Percentiles rank a stretch among this genome's conserved stretches.
These are phyloP conservation scores for Callorhinus ursinus DNA, from an alignment of 2,113 vertebrate species.

Conservation along the genomic window DNA sequence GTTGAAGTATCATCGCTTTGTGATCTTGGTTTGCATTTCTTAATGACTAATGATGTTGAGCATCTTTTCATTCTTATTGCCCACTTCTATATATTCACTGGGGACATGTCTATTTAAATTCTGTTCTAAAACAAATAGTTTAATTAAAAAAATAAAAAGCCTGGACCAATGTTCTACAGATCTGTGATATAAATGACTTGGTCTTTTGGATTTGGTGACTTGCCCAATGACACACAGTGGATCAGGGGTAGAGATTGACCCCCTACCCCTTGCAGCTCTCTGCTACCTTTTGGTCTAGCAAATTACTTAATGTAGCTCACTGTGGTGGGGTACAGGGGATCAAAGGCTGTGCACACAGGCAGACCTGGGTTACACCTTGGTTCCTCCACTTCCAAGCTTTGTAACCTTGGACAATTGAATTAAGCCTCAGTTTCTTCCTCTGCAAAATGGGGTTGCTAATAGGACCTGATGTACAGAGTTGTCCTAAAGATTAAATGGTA, in stretches of 20 bases:
- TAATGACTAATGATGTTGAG: background rate
- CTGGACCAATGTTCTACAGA: background rate
- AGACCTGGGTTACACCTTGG: background rate
- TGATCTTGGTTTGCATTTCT: constrained; percentile 43
- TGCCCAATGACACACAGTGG: background rate
- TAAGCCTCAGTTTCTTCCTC: background rate
- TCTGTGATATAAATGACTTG: background rate
- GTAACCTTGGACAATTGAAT: background rate
- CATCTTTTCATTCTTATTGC: background rate
- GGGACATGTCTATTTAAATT: background rate
- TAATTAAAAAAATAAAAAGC: background rate
- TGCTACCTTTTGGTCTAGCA: background rate
- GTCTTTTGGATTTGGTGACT: background rate
- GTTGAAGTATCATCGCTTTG: background rate
- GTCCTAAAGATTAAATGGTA: background rate
- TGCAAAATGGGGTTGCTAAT: background rate
- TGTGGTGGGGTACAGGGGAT: background rate
- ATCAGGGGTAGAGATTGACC: background rate
- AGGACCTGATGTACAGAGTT: background rate
- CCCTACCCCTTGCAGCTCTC: background rate
- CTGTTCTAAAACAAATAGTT: background rate
- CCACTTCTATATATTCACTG: background rate
- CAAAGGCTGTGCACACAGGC: background rate
- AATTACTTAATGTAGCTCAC: background rate
- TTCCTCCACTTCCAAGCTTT: background rate